Evolutionary conservation across 2,888 invertebrate species (phyloP), one percentile per base, ranked within the genome.

Genomic region (Epistrophella euchroma): DNA sequence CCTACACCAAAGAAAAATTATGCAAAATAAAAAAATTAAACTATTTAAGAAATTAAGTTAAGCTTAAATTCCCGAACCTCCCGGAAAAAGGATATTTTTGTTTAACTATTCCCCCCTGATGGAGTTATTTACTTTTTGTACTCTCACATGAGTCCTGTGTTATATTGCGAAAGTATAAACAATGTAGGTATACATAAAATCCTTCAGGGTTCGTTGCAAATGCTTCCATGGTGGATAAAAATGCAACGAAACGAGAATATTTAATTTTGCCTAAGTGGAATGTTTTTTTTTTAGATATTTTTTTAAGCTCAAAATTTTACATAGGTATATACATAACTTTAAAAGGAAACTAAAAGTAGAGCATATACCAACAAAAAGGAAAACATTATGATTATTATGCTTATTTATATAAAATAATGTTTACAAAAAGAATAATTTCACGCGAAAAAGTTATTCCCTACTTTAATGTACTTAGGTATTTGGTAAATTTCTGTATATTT

Each of bases 201-300:
- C 4, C n/a, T 40, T 17, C 11, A 45, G 40, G 32, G 32, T 76
- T 43, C 37, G 60, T 52, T 43, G 55, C 58, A 45, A 43, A 13
- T 37, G 11, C 22, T 50, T 17, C 73, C 55, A n/a, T 73, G 58
- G 56, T 72, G 68, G 45, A 52, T 52, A 45, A 45, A 70, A 43
- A 76, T 62, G 76, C 73, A 81, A 81, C 80, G 80, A 77, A 73
- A 28, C 70, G 17, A 62, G 81, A 85, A 85, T 81, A 85, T 85
- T 79, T 79, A 79, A 84, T 84, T 79, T 79, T 19, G 15, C 43
- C 60, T 52, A 75, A 84, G 79, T 75, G 66, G 58, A 71, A 71
- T 79, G 74, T 75, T 71, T 71, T 66, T 75, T 71, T 71, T 66
- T 75, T 56, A 45, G 37, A 11, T 58, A 13, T 55, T 17, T 35